Percentiles rank a stretch among this genome's conserved stretches.
Evolutionary conservation across 2,113 vertebrate genomes (phyloP).

Genomic region (Grammomys dolichurus): DNA sequence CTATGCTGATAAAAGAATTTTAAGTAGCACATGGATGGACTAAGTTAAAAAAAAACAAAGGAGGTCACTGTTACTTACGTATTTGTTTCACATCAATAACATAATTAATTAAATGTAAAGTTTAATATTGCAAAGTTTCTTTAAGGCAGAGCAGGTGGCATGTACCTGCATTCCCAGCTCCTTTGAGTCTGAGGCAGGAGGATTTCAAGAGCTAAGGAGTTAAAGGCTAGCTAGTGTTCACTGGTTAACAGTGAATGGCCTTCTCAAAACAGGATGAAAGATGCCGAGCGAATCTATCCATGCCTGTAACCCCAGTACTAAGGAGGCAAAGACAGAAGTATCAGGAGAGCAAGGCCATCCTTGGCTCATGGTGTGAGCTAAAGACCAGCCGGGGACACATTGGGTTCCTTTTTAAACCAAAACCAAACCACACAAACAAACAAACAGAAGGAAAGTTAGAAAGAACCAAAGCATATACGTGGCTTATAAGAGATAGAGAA

Average conservation of each 20-base stretch:
- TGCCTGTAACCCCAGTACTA: neutral
- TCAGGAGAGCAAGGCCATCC: neutral
- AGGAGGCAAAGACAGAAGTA: neutral
- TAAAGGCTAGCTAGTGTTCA: neutral
- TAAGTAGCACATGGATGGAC: neutral
- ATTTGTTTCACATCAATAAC: neutral
- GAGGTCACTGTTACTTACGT: neutral
- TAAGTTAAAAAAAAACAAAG: slow-evolving; percentile 30
- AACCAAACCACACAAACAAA: neutral
- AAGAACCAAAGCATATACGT: neutral
- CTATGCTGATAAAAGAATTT: neutral
- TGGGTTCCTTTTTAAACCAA: neutral
- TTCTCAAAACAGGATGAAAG: neutral
- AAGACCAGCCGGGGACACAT: neutral
- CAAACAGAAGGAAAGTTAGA: neutral
- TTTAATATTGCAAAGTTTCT: slow-evolving; percentile 19
- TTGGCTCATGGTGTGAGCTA: neutral
- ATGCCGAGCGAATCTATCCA: neutral
- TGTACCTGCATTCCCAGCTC: neutral
- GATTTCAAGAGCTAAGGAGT: neutral
- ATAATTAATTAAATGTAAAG: slow-evolving; percentile 34
- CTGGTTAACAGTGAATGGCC: neutral
- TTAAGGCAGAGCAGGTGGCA: slow-evolving; percentile 1
- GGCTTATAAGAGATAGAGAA: neutral
- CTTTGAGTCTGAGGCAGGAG: neutral